Base-by-base conservation (phyloP, 1,140 invertebrate species). In the Microplitis mediator region DNA sequence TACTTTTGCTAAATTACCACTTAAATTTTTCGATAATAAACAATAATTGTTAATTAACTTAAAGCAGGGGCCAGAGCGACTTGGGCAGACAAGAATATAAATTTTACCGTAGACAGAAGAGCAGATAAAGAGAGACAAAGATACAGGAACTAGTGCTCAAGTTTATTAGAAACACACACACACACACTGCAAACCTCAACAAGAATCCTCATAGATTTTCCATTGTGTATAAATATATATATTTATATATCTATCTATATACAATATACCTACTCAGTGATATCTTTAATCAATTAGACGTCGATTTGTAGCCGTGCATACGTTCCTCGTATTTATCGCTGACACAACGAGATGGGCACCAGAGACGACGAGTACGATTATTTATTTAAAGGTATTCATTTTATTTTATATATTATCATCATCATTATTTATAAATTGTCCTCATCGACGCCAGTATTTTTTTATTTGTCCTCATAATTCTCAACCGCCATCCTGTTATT, bases 281-380 rank as follows among this genome's bases (percentile, higher is more conserved):
- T 45, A 45, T 45, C 39, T 45, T 0, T 45, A 45, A 45, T 45
- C 39, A 45, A 45, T 74, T 58, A 65, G 69, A 70, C 74, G 71
- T 72, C 72, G 13, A 13, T 50, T 23, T 32, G 31, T 60, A 60
- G 34, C 34, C 34, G 34, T 36, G 13, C 35, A 34, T 62, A 35
- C 34, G 35, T 54, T 16, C 11, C 72, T 75, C 75, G 73, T 75
- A 70, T 75, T 77, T 73, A 58, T 81, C 78, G 72, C 75, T 77
- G 78, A 31, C 62, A 74, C 63, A 71, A 79, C 88, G 91, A 91
- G 89, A 97, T 97, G 95, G 95, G 94, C 88, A 95, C 94, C 89
- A 95, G 97, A 90, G 97, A 99, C 90, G 97, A 99, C 90, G 98
- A 99, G 91, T 99, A 99, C 89, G 98, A 99, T 91, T 99, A 99